Evolutionary conservation across 2,797 vertebrate genomes (phyloP).

Genomic region (Typhlichthys eigenmanni): DNA sequence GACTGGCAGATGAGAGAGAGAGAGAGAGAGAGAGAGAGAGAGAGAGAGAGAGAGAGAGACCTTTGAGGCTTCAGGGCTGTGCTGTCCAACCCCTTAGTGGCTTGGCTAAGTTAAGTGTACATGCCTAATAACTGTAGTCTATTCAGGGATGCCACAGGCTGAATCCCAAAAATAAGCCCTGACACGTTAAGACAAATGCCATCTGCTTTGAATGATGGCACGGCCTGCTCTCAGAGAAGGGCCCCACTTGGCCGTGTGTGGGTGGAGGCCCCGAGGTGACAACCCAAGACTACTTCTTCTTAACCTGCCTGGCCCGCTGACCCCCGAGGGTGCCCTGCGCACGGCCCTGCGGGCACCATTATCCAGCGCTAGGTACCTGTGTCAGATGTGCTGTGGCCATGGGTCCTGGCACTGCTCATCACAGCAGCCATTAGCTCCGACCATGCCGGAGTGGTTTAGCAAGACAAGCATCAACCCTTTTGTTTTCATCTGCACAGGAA

Average conservation of each 20-base stretch:
- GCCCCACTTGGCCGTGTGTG: conserved; percentile 50
- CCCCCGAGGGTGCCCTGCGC: conserved; percentile 48
- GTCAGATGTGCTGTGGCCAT: conserved; percentile 58
- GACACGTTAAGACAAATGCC: conserved; percentile 73
- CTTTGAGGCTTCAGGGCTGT: conserved; percentile 65
- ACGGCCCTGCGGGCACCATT: conserved; percentile 65
- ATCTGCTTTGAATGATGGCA: conserved; percentile 77
- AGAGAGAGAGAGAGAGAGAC: neutral
- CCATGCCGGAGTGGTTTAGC: conserved; percentile 42
- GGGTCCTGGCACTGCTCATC: conserved; percentile 51
- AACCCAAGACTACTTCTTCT: conserved; percentile 73
- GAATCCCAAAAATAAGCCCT: conserved; percentile 73
- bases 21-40: too few species aligned
- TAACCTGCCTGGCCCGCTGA: conserved; percentile 71
- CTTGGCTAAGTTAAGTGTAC: conserved; percentile 71
- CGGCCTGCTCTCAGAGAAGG: conserved; percentile 45
- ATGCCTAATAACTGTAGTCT: conserved; percentile 74
- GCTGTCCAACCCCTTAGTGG: conserved; percentile 68
- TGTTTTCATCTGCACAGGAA: conserved; percentile 29
- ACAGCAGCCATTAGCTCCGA: conserved; percentile 53
- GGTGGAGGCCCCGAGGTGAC: conserved; percentile 71
- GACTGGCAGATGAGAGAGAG: conserved; percentile 21
- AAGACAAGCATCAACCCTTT: conserved; percentile 30
- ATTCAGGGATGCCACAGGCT: conserved; percentile 72
- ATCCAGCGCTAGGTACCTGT: conserved; percentile 53